These are phyloP conservation scores for Pipistrellus pygmaeus DNA, from an alignment of 2,797 vertebrate genomes.

Conservation along the genomic window DNA sequence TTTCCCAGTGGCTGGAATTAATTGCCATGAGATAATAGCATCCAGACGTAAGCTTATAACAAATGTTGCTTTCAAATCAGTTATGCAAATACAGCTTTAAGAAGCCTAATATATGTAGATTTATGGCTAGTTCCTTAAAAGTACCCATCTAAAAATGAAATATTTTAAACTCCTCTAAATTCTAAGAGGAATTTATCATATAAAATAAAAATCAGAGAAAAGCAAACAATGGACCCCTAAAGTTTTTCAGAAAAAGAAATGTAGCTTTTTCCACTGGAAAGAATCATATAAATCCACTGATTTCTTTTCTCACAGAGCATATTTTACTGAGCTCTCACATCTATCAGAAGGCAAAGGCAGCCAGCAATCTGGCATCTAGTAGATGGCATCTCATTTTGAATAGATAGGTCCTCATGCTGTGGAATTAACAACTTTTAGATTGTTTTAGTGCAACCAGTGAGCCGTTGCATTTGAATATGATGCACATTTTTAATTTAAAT, in stretches of 20 bases:
- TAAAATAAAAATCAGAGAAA: constrained; percentile 70
- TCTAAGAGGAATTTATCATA: constrained; percentile 59
- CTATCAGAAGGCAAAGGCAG: constrained; percentile 79
- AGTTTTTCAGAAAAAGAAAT: constrained; percentile 60
- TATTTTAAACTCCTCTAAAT: not conserved
- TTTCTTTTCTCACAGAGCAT: constrained; percentile 71
- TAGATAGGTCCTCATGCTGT: constrained; percentile 75
- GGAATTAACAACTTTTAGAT: constrained; percentile 84
- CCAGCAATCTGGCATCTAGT: constrained; percentile 77
- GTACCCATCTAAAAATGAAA: constrained; percentile 54
- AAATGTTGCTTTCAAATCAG: constrained; percentile 77
- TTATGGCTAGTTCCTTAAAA: constrained; percentile 71
- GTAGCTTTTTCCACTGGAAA: constrained; percentile 69
- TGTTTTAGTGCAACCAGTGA: constrained; percentile 74
- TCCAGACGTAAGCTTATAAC: constrained; percentile 62
- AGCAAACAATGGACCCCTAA: constrained; percentile 40
- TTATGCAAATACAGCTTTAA: constrained; percentile 78
- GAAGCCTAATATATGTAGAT: constrained; percentile 76
- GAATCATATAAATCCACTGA: constrained; percentile 68
- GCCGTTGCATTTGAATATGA: constrained; percentile 70
- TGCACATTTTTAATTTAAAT: constrained; percentile 81
- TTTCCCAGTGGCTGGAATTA: constrained; percentile 47
- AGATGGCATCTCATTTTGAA: constrained; percentile 78
- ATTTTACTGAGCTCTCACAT: constrained; percentile 71
- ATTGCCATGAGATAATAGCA: constrained; percentile 61